A percentile compares a stretch with the other conserved stretches of the same genome.
Conservation (phyloP, 2,113 vertebrate species). For the Tenrec ecaudatus region DNA sequence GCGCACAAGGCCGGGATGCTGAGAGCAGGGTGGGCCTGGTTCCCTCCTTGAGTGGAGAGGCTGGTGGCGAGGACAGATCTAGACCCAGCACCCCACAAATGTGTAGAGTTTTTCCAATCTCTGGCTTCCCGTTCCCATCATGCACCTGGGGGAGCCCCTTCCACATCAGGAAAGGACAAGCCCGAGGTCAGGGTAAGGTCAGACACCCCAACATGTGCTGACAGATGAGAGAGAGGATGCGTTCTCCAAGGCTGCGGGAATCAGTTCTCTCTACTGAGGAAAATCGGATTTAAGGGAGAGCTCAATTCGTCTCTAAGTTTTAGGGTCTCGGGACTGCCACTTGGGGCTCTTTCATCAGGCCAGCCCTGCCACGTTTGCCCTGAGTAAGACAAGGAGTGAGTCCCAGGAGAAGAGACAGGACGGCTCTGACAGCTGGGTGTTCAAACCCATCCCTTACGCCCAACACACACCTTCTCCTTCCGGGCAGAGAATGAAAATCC, state of each 20-base stretch:
- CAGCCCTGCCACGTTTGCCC: too few species aligned
- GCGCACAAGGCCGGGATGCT: neutral
- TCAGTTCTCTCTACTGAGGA: neutral
- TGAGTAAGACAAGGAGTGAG: neutral
- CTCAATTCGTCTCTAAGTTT: neutral
- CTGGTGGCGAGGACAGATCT: neutral
- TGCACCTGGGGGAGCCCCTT: neutral
- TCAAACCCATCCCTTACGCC: neutral
- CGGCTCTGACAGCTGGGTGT: neutral
- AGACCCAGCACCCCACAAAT: neutral
- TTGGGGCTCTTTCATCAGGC: neutral
- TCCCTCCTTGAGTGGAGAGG: neutral
- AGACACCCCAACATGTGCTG: neutral
- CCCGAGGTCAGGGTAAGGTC: neutral
- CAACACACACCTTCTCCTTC: too few species aligned
- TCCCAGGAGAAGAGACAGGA: neutral
- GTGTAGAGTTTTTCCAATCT: neutral
- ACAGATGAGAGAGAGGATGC: neutral
- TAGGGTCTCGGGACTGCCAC: neutral
- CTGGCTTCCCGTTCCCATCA: neutral
- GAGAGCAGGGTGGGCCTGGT: fast-evolving
- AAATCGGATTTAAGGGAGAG: neutral
- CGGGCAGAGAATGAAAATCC: conserved; percentile 8
- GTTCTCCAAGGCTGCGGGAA: neutral
- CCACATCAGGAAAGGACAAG: neutral